Base-by-base conservation (phyloP, 2,888 invertebrate genomes). In the Trachelus tabidus region DNA sequence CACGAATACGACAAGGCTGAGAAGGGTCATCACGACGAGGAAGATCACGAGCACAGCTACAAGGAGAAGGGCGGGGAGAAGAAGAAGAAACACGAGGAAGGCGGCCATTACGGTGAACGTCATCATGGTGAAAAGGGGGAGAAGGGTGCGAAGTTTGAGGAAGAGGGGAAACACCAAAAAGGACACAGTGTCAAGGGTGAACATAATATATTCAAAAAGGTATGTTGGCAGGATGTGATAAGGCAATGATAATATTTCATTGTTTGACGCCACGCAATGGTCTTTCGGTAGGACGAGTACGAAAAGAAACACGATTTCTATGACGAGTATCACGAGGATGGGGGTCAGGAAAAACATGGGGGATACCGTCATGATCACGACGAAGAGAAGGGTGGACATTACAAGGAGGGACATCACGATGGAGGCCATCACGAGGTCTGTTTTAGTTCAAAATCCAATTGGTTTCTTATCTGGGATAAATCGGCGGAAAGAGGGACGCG, bases 251-350 rank as follows among this genome's bases (percentile, higher is more conserved):
- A 15, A 40, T 40, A 56, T 9, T 15, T 2, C 9, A 9, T 56
- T 56, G 23, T 56, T 9, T 15, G 15, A 40, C 23, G 0, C 23
- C 9, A 79, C 86, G 83, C 80, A 85, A 87, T 33, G 3, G 4
- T 34, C 30, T 11, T 56, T 12, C 34, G 23, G 33, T 30, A 95
- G 86, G 95, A 96, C 83, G 96, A 96, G 86, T 96, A 94, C 85
- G 94, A 95, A 86, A 95, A 96, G 88, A 95, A 95, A 81, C 94
- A 95, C 73, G 95, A 95, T 85, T 96, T 96, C 92, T 96, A 95
- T 85, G 96, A 96, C 86, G 96, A 96, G 89, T 94, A 94, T 76
- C 94, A 95, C 34, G 95, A 95, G 85, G 95, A 94, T 23, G 94
- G 93, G 0, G 95, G 94, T 73, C 93, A 94, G 78, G 95, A 95